Conservation (phyloP, 2,113 vertebrate genomes). For the Psephotus haematonotus region DNA sequence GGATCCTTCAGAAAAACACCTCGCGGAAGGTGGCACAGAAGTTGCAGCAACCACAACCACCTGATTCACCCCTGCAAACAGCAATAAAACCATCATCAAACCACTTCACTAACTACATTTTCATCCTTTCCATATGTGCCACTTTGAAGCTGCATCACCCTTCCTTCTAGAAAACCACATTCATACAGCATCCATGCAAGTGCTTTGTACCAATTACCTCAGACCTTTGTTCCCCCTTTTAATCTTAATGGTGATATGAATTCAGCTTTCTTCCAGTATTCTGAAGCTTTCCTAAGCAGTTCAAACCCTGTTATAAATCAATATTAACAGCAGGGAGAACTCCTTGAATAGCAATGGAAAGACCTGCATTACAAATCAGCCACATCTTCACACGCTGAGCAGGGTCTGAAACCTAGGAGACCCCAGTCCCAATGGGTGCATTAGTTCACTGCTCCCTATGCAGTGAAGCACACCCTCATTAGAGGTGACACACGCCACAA, state of each 20-base stretch:
- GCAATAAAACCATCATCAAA: neutral
- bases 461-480: neutral
- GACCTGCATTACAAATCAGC: neutral
- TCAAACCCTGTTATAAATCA: neutral
- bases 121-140: neutral
- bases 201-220: neutral
- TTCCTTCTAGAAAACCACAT: neutral
- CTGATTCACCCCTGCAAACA: neutral
- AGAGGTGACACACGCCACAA: neutral
- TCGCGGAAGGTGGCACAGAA: neutral
- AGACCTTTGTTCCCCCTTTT: neutral
- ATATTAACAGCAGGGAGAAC: neutral
- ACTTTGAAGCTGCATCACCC: neutral
- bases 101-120: neutral
- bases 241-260: neutral
- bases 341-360: neutral
- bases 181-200: neutral
- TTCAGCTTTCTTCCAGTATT: neutral
- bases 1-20: neutral
- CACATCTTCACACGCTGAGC: fast-evolving
- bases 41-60: neutral
- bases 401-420: neutral
- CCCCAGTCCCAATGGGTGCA: neutral
- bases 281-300: neutral
- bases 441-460: neutral